Evolutionary conservation across 1,140 invertebrate species (phyloP), one percentile per base, ranked within the genome.

Genomic region (Aphis craccivora): DNA sequence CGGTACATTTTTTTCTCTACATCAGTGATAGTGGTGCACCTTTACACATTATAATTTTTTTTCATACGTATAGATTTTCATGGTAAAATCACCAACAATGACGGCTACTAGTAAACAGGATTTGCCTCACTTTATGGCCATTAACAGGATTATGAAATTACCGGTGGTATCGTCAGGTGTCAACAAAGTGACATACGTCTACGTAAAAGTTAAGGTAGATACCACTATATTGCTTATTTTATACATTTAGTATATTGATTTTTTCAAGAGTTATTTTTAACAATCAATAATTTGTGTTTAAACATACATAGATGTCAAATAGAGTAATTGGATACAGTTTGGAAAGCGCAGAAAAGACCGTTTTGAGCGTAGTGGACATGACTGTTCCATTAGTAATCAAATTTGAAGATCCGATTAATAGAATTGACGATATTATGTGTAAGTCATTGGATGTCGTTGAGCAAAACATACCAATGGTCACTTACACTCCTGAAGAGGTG

Each of bases 381-480:
- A 96, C 97, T 0, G 95, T 96, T 67, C 97, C 97, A 7, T 96
- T 97, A 0, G 96, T 97, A 11, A 96, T 96, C 81, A 95, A 97
- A 9, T 95, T 98, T 40, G 96, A 97, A 94, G 95, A 96, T 0
- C 97, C 97, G 0, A 96, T 98, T 5, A 95, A 96, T 11, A 96
- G 96, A n/a, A 96, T 98, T 25, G 97, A 98, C 95, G 96, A 96
- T 86, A 95, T 97, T 40, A 96, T 98, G 55, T 98, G 97, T 95
- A 97, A 96, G 95, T 97, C 97, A 45, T 96, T 98, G 84, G 97
- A 98, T 94, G 96, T 97, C 18, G 96, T 98, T 1, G 97, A 98
- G 94, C 96, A 97, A 94, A 96, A 96, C 94, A 96, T 97, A n/a
- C 97, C 97, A 0, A 96, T 97, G 2, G 96, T 98, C 87, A 96